Evolutionary conservation across 2,888 invertebrate genomes (phyloP).

Genomic region (Nemapogon koenigi): DNA sequence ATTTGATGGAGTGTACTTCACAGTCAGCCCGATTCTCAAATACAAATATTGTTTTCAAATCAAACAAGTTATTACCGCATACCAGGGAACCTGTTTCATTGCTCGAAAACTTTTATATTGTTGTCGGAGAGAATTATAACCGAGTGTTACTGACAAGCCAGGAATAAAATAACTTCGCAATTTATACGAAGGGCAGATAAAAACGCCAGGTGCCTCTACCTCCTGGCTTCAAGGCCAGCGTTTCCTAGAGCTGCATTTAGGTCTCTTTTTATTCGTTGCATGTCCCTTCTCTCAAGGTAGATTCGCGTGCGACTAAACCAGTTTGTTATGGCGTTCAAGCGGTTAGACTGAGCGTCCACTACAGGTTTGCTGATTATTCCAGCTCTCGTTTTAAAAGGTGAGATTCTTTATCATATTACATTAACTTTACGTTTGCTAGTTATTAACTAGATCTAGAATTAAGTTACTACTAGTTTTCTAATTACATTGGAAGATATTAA

Average conservation of each 20-base stretch:
- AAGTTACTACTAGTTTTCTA: too few species aligned
- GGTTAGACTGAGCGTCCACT: conserved; percentile 43
- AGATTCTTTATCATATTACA: too few species aligned
- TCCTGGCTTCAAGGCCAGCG: conserved; percentile 58
- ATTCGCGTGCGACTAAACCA: conserved; percentile 59
- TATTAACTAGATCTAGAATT: too few species aligned
- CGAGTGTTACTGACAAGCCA: conserved; percentile 5
- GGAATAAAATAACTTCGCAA: conserved; percentile 49
- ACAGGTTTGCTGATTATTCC: conserved; percentile 31
- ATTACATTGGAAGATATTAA: too few species aligned
- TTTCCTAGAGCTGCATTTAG: conserved; percentile 64
- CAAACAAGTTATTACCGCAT: conserved; percentile 26
- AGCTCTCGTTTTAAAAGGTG: conserved; percentile 30
- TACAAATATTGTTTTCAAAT: conserved; percentile 23
- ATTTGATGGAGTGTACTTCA: too few species aligned
- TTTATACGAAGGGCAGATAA: conserved; percentile 55
- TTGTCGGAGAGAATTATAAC: conserved; percentile 2
- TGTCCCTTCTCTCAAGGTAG: conserved; percentile 48
- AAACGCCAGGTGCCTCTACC: conserved; percentile 62
- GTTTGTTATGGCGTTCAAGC: conserved; percentile 45
- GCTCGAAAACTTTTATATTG: conserved; percentile 3
- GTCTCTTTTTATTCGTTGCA: conserved; percentile 60
- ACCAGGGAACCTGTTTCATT: conserved; percentile 1
- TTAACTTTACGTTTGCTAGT: too few species aligned
- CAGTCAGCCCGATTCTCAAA: conserved; percentile 5